Evolutionary conservation across 2,113 vertebrate genomes (phyloP), one percentile per base, ranked within the genome.

Genomic region (Dendropsophus ebraccatus): DNA sequence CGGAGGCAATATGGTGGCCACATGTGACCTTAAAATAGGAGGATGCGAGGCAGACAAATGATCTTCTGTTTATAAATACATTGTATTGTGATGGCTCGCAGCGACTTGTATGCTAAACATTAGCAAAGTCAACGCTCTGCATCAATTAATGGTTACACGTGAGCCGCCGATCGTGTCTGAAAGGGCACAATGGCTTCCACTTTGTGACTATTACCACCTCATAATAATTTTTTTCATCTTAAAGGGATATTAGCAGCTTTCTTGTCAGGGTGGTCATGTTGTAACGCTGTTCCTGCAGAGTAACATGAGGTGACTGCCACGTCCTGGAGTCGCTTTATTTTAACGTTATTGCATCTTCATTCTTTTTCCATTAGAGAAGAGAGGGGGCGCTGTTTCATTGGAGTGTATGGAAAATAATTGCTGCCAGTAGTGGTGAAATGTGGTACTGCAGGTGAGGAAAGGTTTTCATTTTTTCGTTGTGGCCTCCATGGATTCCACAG

Each of bases 1-100:
- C 25, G 16, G 7, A 75, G 58, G 35, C 70, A 76, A 76, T 84
- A 84, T 84, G 82, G 72, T 65, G 72, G 35, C 50, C 82, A 84
- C 60, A 84, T 84, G 82, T 76, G 70, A 76, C 82, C 37, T 73
- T 73, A 75, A 74, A 83, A 56, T 52, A 28, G 56, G 49, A 58
- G 81, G 21, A 73, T 65, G 60, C 25, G 21, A 49, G 80, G 32
- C 37, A 83, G 50, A 30, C 67, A 56, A 54, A 74, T 21, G 8
- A 19, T 60, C 19, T 45, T 21, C 35, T 83, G 65, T 83, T 72
- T 83, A 56, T 30, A 52, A 32, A 52, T 67, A 21, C 25, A 41
- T 16, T 5, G 81, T 49, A 17, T 73, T 67, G 35, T 81, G n/a
- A 0, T 81, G n/a, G 30, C 35, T 37, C 21, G 50, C 35, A 35